phyloP scores from a whole-genome alignment of 1,140 invertebrate species.

The Brevipalpus yothersi region DNA sequence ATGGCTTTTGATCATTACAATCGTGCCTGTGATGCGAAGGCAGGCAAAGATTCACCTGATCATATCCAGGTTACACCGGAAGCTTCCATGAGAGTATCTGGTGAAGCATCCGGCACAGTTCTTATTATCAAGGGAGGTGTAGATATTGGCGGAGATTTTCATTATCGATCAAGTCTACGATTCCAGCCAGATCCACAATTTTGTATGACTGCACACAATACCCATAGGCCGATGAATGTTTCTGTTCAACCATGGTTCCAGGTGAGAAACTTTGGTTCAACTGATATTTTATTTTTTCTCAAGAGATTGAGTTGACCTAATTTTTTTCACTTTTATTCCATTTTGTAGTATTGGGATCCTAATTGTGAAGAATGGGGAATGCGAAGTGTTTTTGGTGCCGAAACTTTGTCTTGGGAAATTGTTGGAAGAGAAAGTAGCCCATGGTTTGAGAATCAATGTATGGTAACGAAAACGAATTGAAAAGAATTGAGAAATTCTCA shows the following conservation, averaged over 20 bases:
- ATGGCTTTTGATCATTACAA: conserved; percentile 1
- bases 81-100: conserved; percentile 4
- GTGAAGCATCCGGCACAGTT: conserved; percentile 8
- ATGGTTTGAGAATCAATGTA: conserved; percentile 3
- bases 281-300: background rate
- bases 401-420: background rate
- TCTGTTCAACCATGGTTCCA: conserved; percentile 3
- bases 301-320: background rate
- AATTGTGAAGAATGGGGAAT: conserved; percentile 1
- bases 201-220: conserved; percentile 1
- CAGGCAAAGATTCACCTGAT: background rate
- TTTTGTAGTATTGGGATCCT: background rate
- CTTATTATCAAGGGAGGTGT: conserved; percentile 1
- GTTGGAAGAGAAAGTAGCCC: background rate
- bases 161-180: background rate
- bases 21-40: background rate
- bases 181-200: conserved; percentile 1
- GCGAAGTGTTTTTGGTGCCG: background rate
- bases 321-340: background rate
- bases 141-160: conserved; percentile 3
- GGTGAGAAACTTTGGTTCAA: background rate
- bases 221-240: conserved; percentile 6
- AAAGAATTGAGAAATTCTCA: background rate
- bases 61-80: background rate
- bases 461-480: background rate